Conservation (phyloP, 2,888 invertebrate species). For the Oscheius sp. region DNA sequence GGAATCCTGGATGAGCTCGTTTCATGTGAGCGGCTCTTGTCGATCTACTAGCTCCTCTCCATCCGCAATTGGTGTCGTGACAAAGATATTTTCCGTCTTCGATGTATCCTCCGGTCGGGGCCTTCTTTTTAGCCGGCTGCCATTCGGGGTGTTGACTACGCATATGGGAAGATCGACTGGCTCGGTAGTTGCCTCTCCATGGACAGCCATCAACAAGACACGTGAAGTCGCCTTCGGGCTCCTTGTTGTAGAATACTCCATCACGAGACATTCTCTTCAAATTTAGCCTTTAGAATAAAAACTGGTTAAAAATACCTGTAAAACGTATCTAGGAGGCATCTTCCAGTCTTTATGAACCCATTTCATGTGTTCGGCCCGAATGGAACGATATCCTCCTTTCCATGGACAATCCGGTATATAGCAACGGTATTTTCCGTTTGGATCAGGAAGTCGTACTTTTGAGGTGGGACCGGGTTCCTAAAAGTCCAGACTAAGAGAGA, state of each 20-base stretch:
- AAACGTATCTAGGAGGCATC: slow-evolving; percentile 45
- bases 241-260: slow-evolving; percentile 32
- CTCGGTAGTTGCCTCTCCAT: slow-evolving; percentile 58
- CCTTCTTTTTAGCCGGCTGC: slow-evolving; percentile 37
- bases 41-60: slow-evolving; percentile 55
- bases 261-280: slow-evolving; percentile 45
- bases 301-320: slow-evolving; percentile 29
- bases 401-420: slow-evolving; percentile 49
- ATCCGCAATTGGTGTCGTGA: slow-evolving; percentile 52
- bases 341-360: slow-evolving; percentile 53
- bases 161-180: slow-evolving; percentile 50
- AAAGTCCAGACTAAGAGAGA: background rate
- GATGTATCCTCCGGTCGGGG: slow-evolving; percentile 45
- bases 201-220: slow-evolving; percentile 52
- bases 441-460: slow-evolving; percentile 38
- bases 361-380: slow-evolving; percentile 57
- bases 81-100: slow-evolving; percentile 51
- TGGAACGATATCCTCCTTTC: slow-evolving; percentile 53
- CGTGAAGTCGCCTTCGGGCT: slow-evolving; percentile 39
- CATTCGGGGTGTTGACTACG: slow-evolving; percentile 44
- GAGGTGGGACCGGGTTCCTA: slow-evolving; percentile 36
- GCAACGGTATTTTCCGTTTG: slow-evolving; percentile 54
- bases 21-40: slow-evolving; percentile 56
- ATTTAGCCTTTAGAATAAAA: background rate
- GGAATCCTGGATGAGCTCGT: slow-evolving; percentile 47